Percentiles rank a stretch among this genome's conserved stretches.
These are phyloP conservation scores for Meloe dianella DNA, from an alignment of 2,888 invertebrate genomes.

Conservation along the genomic window DNA sequence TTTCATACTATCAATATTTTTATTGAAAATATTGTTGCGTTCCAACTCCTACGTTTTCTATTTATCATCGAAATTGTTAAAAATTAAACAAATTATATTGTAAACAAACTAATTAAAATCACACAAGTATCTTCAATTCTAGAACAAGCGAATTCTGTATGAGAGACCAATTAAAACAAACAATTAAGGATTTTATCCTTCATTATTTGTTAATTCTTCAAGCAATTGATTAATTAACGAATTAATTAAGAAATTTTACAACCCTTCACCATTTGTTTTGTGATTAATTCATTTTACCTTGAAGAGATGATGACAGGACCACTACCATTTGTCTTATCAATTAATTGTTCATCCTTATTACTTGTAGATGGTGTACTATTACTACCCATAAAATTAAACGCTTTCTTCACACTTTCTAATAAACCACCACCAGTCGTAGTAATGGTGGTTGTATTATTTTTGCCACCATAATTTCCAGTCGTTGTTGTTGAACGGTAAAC, in stretches of 20 bases:
- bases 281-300: slow-evolving; percentile 42
- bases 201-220: neutral
- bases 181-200: neutral
- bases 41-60: too few relatives aligned
- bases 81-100: too few relatives aligned
- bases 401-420: slow-evolving; percentile 68
- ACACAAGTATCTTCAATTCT: neutral
- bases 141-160: neutral
- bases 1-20: too few relatives aligned
- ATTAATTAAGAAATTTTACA: too few relatives aligned
- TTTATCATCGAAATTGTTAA: too few relatives aligned
- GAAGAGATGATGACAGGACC: slow-evolving; percentile 47
- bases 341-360: slow-evolving; percentile 43
- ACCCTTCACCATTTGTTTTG: neutral
- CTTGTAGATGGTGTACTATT: slow-evolving; percentile 32
- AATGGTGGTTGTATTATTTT: slow-evolving; percentile 37
- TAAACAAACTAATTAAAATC: slow-evolving; percentile 5
- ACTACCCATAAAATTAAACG: slow-evolving; percentile 57
- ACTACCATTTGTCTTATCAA: slow-evolving; percentile 38
- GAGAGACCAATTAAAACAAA: neutral
- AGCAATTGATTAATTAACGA: too few relatives aligned
- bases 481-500: slow-evolving; percentile 70
- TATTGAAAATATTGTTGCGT: too few relatives aligned
- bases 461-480: slow-evolving; percentile 44
- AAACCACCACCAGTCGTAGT: slow-evolving; percentile 57